Evolutionary conservation across 1,140 invertebrate species (phyloP), one percentile per base, ranked within the genome.

Genomic region (Diabrotica virgifera): DNA sequence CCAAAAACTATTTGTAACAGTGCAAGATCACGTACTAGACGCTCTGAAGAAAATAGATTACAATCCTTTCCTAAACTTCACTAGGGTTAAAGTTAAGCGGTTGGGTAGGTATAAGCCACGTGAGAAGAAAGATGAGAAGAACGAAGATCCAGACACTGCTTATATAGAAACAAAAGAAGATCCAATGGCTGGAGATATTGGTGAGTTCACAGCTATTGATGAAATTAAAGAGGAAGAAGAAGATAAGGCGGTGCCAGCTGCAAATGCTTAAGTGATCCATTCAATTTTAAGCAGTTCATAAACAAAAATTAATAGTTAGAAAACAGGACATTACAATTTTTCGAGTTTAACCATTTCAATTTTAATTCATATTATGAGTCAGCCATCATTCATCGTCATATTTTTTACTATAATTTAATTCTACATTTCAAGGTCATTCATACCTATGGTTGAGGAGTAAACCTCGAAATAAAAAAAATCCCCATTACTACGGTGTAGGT

Each of bases 401-500:
- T 24, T 24, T 24, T 2, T 24, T 24, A 24, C 4, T 24, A 2
- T 24, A 24, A 24, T 24, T 24, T 24, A 24, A 24, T 24, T 24
- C 24, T 24, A 24, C 24, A 24, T 24, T 24, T 24, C 24, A 24
- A 2, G 24, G 1, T 24, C 24, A 24, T 24, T 24, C 24, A 24
- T 24, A 24, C 24, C 1, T 14, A 24, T 24, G 10, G 10, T 14
- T 8, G 58, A 59, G 58, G 58, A 59, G 58, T 59, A 59, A 59
- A 59, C 58, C 58, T 59, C 58, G 11, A 10, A 46, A 50, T 38
- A 59, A 59, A 13, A 59, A 13, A 59, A 59, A 59, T 59, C 58
- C 58, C 58, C 58, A 59, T 40, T 50, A 50, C 58, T 35, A 59
- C 40, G 46, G 58, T 59, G 58, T 59, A 50, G 50, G 58, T 59